Evolutionary conservation across 2,888 invertebrate genomes (phyloP).

Genomic region (Bruchidius siliquastri): DNA sequence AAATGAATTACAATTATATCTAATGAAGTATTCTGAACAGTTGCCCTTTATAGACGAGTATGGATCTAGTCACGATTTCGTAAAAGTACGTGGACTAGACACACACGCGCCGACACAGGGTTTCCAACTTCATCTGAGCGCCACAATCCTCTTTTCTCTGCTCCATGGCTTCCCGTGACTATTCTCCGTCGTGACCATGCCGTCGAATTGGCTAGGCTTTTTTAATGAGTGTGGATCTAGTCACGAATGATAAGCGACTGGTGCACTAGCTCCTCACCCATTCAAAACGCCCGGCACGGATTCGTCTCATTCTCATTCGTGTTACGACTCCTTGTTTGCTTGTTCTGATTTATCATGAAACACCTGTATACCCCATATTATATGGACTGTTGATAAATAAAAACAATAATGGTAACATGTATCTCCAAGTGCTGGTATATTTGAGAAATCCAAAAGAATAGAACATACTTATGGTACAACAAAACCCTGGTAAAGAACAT

Average conservation of each 20-base stretch:
- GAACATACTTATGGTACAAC: too few relatives aligned
- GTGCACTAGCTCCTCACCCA: conserved; percentile 71
- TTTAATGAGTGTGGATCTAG: conserved; percentile 89
- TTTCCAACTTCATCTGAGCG: conserved; percentile 7
- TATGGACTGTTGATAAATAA: too few relatives aligned
- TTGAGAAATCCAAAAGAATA: too few relatives aligned
- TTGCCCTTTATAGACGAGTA: conserved; percentile 73
- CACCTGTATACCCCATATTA: too few relatives aligned
- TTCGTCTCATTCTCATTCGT: background rate
- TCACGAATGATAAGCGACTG: conserved; percentile 58
- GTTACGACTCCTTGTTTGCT: too few relatives aligned
- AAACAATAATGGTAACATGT: too few relatives aligned
- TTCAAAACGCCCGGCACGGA: conserved; percentile 45
- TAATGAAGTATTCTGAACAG: background rate
- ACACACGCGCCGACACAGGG: conserved; percentile 73
- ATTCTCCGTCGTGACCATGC: background rate
- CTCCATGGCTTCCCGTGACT: too few relatives aligned
- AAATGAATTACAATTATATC: background rate
- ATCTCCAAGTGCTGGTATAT: too few relatives aligned
- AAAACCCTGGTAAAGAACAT: too few relatives aligned
- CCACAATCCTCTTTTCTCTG: background rate
- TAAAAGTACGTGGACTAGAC: conserved; percentile 65
- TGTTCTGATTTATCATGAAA: too few relatives aligned
- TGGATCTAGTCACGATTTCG: conserved; percentile 77
- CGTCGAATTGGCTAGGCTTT: conserved; percentile 36